Evolutionary conservation across 2,797 vertebrate genomes (phyloP), one percentile per base, ranked within the genome.

Genomic region (Zalophus californianus): DNA sequence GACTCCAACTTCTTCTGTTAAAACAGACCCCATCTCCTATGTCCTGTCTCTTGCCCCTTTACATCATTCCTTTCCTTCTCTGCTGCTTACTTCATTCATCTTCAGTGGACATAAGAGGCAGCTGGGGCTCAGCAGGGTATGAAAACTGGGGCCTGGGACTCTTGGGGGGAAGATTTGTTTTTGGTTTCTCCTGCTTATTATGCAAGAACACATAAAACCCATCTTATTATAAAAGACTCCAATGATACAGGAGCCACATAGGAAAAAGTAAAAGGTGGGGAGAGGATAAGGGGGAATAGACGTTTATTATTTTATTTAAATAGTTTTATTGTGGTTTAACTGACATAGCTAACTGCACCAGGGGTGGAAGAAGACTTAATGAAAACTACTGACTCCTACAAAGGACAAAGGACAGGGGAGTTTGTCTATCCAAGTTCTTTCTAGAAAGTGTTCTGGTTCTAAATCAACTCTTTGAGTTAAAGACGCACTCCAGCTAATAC

Each of bases 361-460:
- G 50, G 41, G 29, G 21, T 91, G 52, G 50, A 41, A 73, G 9
- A 14, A 87, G 44, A 70, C 60, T 70, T 93, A 83, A 21, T 54
- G 41, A 9, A 68, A 44, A 87, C 38, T 25, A 23, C 35, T 83
- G 32, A 54, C 35, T 14, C 18, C 12, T 73, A 54, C 29, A 44
- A 27, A 64, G 29, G 14, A 70, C 41, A 92, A 92, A 94, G 32
- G n/a, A 64, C 70, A 38, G 58, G 18, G n/a, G 25, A 83, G n/a
- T 48, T 32, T 72, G 72, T 38, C 72, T 62, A 58, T 27, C 70
- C 35, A 56, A 48, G 48, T 66, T 85, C 84, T 58, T 70, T 78
- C 84, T 72, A 62, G 73, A 84, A 94, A 83, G n/a, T 94, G 78
- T 10, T 87, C 50, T 91, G 50, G 50, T 91, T 91, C 58, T 92